Evolutionary conservation across 2,113 vertebrate species (phyloP).

Genomic region (Melanostigma gelatinosum): DNA sequence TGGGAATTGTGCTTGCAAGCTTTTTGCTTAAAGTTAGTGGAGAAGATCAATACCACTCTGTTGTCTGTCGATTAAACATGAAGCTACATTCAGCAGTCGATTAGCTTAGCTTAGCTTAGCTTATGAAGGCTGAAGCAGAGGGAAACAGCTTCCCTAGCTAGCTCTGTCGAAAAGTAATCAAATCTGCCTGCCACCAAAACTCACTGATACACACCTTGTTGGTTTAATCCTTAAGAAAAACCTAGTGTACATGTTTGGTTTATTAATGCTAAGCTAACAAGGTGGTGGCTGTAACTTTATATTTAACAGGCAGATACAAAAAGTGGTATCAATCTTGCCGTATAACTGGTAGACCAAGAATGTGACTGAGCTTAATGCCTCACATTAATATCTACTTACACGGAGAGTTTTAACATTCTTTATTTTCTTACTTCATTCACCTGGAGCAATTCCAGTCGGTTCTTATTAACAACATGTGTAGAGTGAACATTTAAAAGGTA

Average conservation of each 20-base stretch:
- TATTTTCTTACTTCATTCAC: conserved; percentile 29
- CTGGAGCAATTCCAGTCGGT: conserved; percentile 28
- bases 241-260: neutral
- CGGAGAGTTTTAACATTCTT: neutral
- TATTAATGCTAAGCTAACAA: neutral
- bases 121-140: too few relatives aligned
- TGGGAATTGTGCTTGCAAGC: neutral
- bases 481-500: conserved; percentile 68
- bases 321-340: neutral
- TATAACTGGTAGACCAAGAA: neutral
- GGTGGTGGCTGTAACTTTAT: neutral
- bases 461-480: conserved; percentile 68
- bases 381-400: neutral
- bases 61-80: neutral
- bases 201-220: neutral
- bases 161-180: neutral
- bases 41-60: neutral
- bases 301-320: neutral
- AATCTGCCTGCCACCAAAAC: neutral
- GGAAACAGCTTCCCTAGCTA: neutral
- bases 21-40: neutral
- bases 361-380: neutral
- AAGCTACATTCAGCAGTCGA: neutral
- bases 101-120: neutral
- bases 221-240: neutral